These are phyloP conservation scores for Xestia rhomboidea DNA, from an alignment of 2,888 invertebrate species.

Conservation along the genomic window DNA sequence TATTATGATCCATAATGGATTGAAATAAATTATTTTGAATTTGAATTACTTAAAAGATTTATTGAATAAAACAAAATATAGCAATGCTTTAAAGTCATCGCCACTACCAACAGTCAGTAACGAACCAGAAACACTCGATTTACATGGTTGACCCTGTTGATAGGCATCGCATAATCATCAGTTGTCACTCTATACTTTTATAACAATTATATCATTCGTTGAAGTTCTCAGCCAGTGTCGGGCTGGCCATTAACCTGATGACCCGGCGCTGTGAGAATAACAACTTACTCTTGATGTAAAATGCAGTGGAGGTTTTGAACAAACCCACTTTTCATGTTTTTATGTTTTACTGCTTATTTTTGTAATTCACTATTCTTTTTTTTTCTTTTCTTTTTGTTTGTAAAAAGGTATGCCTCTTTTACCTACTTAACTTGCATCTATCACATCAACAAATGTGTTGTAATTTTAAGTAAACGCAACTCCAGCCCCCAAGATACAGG, in stretches of 20 bases:
- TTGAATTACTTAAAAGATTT: too few species aligned
- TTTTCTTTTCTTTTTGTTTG: too few species aligned
- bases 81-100: too few species aligned
- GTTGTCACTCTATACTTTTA: slow-evolving; percentile 31
- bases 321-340: not conserved
- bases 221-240: slow-evolving; percentile 13
- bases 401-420: too few species aligned
- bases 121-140: slow-evolving; percentile 17
- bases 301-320: not conserved
- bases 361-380: not conserved
- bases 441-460: too few species aligned
- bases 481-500: too few species aligned
- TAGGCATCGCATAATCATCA: slow-evolving; percentile 25
- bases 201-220: slow-evolving; percentile 44
- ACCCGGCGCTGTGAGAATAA: not conserved
- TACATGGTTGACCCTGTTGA: slow-evolving; percentile 30
- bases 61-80: too few species aligned
- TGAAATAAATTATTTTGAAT: too few species aligned
- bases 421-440: too few species aligned
- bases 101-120: not conserved
- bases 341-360: not conserved
- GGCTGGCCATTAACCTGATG: slow-evolving; percentile 32
- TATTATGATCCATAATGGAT: too few species aligned
- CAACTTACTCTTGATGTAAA: not conserved
- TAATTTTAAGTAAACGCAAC: too few species aligned